Evolutionary conservation across 1,140 invertebrate genomes (phyloP).

Genomic region (Drosophila grimshawi): DNA sequence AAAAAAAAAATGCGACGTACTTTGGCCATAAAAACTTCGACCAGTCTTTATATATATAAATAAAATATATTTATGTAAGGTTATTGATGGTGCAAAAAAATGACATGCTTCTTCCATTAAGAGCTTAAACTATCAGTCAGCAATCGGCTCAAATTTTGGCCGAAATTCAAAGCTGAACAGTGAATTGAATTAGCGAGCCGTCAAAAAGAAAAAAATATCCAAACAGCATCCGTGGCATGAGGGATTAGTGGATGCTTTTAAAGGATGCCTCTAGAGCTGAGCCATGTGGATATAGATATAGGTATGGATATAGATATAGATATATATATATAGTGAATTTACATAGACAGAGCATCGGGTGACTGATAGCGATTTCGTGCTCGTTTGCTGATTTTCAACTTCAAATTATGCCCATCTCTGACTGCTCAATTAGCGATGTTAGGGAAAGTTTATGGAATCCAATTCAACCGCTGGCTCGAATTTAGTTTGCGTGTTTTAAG

Average conservation of each 20-base stretch:
- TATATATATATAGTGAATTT: too few relatives aligned
- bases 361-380: not conserved
- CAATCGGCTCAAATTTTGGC: conserved; percentile 27
- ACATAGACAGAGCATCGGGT: not conserved
- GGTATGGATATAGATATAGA: too few relatives aligned
- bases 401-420: conserved; percentile 4
- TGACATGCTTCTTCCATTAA: conserved; percentile 71
- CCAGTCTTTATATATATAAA: conserved; percentile 31
- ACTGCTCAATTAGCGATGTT: conserved; percentile 51
- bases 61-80: conserved; percentile 25
- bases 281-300: not conserved
- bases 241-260: conserved; percentile 11
- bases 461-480: conserved; percentile 18
- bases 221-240: conserved; percentile 1
- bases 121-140: conserved; percentile 68
- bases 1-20: conserved; percentile 50
- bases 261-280: not conserved
- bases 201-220: conserved; percentile 5
- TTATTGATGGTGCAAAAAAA: conserved; percentile 22
- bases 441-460: conserved; percentile 42
- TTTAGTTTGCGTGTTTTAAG: conserved; percentile 55
- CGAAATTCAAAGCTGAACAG: conserved; percentile 21
- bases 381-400: not conserved
- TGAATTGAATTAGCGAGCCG: conserved; percentile 54
- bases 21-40: conserved; percentile 59